A percentile compares a stretch with the other conserved stretches of the same genome.
These are phyloP conservation scores for Sylvicola cinctus DNA, from an alignment of 2,888 invertebrate species.

Conservation along the genomic window DNA sequence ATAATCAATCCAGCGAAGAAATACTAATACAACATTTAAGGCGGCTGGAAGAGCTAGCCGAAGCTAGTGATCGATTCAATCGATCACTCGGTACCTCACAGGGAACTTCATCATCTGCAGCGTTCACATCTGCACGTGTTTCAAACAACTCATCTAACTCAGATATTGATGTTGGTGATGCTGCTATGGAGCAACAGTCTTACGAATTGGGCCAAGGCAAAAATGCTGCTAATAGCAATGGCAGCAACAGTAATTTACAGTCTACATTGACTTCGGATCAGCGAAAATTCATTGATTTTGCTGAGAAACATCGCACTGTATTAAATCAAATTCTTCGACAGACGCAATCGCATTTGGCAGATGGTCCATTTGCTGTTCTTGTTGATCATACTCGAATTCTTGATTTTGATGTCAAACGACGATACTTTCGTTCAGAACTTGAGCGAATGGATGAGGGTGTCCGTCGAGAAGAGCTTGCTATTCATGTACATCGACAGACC, in stretches of 20 bases:
- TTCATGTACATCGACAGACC: conserved; percentile 62
- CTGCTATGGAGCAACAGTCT: no score
- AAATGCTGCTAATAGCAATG: background rate
- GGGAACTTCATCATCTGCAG: no score
- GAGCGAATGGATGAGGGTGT: conserved; percentile 63
- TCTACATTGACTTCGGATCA: conserved; percentile 20
- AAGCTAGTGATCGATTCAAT: no score
- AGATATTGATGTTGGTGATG: no score
- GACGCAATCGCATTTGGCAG: conserved; percentile 53
- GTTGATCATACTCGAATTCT: conserved; percentile 72
- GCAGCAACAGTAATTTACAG: background rate
- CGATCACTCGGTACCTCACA: no score
- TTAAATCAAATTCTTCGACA: conserved; percentile 76
- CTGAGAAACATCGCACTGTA: conserved; percentile 72
- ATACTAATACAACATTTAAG: no score
- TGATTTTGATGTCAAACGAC: conserved; percentile 76
- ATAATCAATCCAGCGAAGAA: no score
- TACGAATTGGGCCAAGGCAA: no score
- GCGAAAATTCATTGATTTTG: conserved; percentile 60
- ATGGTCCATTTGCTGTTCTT: conserved; percentile 71
- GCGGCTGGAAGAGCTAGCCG: no score
- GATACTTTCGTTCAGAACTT: conserved; percentile 71
- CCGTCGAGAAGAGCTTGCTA: conserved; percentile 62
- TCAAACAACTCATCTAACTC: no score
- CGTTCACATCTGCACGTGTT: no score